Conservation (phyloP, 2,113 vertebrate species). For the Notarius quadriscutis region DNA sequence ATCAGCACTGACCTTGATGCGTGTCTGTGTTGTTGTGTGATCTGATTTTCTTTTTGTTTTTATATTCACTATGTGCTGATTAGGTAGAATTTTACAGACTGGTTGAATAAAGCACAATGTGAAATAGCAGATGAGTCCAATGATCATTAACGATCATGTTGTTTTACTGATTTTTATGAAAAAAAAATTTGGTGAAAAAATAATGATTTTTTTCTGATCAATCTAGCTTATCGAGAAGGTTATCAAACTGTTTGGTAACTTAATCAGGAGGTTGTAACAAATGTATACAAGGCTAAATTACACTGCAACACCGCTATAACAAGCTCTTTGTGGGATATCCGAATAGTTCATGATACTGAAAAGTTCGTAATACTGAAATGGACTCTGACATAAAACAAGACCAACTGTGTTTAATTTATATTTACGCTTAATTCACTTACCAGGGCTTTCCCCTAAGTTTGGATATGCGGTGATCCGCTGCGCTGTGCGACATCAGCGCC, state of each 20-base stretch:
- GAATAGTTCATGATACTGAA: too few relatives aligned
- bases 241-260: background rate
- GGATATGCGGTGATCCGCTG: too few relatives aligned
- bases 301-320: too few relatives aligned
- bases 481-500: too few relatives aligned
- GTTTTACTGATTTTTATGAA: background rate
- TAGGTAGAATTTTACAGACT: too few relatives aligned
- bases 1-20: background rate
- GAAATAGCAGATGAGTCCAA: background rate
- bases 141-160: background rate
- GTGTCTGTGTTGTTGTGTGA: background rate
- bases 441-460: too few relatives aligned
- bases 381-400: too few relatives aligned
- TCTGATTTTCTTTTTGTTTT: background rate
- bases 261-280: background rate
- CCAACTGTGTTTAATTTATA: too few relatives aligned
- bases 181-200: background rate
- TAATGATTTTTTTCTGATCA: background rate
- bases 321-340: too few relatives aligned
- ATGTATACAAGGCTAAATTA: too few relatives aligned
- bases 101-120: background rate
- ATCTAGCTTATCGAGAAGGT: background rate
- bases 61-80: background rate
- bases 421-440: too few relatives aligned
- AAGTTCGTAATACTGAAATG: too few relatives aligned